Evolutionary conservation across 1,140 invertebrate species (phyloP).

Genomic region (Heliconius hermathena): DNA sequence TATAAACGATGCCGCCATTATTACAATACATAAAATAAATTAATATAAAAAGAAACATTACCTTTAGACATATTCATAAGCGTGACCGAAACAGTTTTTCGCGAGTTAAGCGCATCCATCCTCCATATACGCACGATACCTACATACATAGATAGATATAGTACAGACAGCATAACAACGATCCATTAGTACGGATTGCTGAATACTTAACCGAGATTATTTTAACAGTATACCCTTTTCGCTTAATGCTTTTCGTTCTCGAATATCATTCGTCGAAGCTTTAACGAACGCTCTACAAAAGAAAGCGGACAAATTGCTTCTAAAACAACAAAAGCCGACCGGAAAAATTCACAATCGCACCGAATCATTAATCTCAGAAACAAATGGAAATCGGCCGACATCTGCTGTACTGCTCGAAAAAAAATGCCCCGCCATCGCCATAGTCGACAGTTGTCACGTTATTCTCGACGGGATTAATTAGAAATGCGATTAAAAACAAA

Average conservation of each 20-base stretch:
- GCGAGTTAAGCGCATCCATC: background rate
- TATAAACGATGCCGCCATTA: too few relatives aligned
- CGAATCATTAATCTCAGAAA: conserved; percentile 82
- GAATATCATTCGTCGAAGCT: conserved; percentile 74
- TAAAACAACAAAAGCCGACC: conserved; percentile 81
- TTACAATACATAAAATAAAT: too few relatives aligned
- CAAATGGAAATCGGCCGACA: conserved; percentile 82
- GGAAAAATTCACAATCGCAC: conserved; percentile 81
- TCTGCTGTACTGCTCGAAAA: conserved; percentile 79
- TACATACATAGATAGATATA: background rate
- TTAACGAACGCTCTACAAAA: conserved; percentile 79
- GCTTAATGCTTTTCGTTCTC: conserved; percentile 59
- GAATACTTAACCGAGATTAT: conserved; percentile 48
- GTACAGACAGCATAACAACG: conserved; percentile 30
- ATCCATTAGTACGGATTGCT: conserved; percentile 41
- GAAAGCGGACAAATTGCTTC: conserved; percentile 81
- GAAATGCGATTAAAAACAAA: conserved; percentile 82
- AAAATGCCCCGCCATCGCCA: conserved; percentile 68
- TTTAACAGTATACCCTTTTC: conserved; percentile 48
- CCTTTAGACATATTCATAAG: background rate
- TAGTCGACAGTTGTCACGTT: conserved; percentile 82
- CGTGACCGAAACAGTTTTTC: background rate
- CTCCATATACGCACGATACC: background rate
- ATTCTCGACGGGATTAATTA: conserved; percentile 82
- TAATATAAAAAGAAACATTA: background rate